Evolutionary conservation across 2,797 vertebrate genomes (phyloP).

Genomic region (Semotilus atromaculatus): DNA sequence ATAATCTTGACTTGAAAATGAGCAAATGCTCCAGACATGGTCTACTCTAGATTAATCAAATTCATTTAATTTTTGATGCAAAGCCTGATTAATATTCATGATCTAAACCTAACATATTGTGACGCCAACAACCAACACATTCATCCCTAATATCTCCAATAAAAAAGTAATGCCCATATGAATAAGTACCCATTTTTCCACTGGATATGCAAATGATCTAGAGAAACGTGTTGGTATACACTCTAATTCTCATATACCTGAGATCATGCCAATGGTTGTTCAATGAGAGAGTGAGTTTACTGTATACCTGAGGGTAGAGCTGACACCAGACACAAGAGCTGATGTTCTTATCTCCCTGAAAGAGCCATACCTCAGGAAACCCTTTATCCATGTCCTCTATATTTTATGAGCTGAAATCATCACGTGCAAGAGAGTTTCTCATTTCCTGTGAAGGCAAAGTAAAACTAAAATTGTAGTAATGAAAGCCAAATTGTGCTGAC

Average conservation of each 20-base stretch:
- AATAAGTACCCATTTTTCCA: conserved; percentile 1
- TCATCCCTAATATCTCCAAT: no score
- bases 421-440: conserved; percentile 54
- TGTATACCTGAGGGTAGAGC: conserved; percentile 19
- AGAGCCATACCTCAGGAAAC: conserved; percentile 43
- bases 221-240: background rate
- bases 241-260: background rate
- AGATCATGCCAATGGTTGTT: conserved; percentile 5
- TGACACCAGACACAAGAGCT: conserved; percentile 46
- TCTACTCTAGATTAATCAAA: no score
- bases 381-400: conserved; percentile 52
- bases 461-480: conserved; percentile 47
- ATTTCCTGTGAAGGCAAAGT: conserved; percentile 52
- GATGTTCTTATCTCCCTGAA: conserved; percentile 48
- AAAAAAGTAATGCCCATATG: background rate
- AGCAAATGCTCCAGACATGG: background rate
- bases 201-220: background rate
- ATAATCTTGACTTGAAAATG: background rate
- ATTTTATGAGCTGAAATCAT: conserved; percentile 58
- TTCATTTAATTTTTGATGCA: no score
- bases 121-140: background rate
- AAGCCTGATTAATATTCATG: background rate
- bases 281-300: background rate
- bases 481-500: conserved; percentile 58
- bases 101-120: background rate